Percentiles rank a stretch among this genome's conserved stretches.
These are phyloP conservation scores for Sylvicola cinctus DNA, from an alignment of 2,888 invertebrate genomes.

Conservation along the genomic window DNA sequence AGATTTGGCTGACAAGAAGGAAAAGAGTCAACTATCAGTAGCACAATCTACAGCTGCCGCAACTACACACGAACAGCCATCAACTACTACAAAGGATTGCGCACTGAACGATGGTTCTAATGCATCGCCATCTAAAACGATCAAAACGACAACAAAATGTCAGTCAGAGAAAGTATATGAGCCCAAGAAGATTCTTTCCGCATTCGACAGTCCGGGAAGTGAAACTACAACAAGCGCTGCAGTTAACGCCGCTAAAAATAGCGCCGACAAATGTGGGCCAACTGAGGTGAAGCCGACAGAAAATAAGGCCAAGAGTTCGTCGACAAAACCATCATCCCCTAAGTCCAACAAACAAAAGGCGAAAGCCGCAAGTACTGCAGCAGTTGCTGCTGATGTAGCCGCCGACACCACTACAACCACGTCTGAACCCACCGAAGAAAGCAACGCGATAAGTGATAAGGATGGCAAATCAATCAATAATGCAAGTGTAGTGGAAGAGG, in stretches of 20 bases:
- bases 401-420: not conserved
- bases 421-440: not conserved
- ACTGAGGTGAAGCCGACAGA: not conserved
- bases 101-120: no score
- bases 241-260: conserved; percentile 1
- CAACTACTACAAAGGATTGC: no score
- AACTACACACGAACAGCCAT: no score
- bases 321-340: no score
- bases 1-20: conserved; percentile 9
- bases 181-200: conserved; percentile 1
- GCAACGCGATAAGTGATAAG: not conserved
- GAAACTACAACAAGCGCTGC: not conserved
- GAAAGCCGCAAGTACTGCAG: no score
- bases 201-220: not conserved
- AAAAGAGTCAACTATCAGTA: conserved; percentile 1
- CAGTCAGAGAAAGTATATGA: not conserved
- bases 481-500: no score
- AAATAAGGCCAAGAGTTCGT: no score
- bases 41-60: no score
- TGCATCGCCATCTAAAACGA: not conserved
- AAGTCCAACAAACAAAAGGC: no score
- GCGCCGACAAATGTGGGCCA: not conserved
- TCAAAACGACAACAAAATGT: not conserved
- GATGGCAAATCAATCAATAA: no score
- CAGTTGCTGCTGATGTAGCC: no score